Conservation (phyloP, 2,888 invertebrate species). For the Drepanosiphum platanoidis region DNA sequence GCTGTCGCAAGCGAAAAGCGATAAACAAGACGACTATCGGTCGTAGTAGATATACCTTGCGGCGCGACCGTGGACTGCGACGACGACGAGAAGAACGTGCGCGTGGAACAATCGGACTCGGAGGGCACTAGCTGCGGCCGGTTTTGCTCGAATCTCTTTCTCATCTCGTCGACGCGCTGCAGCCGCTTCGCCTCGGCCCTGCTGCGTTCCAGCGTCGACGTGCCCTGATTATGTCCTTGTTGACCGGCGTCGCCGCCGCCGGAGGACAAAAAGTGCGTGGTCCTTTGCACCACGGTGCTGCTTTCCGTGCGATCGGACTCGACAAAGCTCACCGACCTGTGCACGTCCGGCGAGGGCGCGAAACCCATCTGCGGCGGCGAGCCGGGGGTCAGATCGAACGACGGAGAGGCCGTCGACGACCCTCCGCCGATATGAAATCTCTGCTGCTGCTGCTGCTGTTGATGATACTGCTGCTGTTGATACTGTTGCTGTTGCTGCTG, state of each 20-base stretch:
- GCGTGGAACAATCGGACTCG: neutral
- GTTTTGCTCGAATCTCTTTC: slow-evolving; percentile 66
- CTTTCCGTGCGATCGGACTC: slow-evolving; percentile 69
- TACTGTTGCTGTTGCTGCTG: neutral
- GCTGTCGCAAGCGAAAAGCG: neutral
- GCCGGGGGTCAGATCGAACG: slow-evolving; percentile 40
- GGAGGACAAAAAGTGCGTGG: slow-evolving; percentile 70
- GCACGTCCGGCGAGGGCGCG: slow-evolving; percentile 27
- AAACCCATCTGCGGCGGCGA: slow-evolving; percentile 40
- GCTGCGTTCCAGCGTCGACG: slow-evolving; percentile 61
- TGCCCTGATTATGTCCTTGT: neutral
- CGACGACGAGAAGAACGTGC: neutral
- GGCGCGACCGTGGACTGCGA: neutral
- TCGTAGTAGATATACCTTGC: neutral
- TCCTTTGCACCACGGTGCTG: slow-evolving; percentile 77
- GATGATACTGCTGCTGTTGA: neutral
- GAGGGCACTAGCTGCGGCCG: slow-evolving; percentile 42
- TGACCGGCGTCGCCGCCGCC: slow-evolving; percentile 15
- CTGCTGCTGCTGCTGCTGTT: neutral
- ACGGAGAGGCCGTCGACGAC: neutral
- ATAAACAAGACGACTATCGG: neutral
- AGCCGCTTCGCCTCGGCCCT: slow-evolving; percentile 67
- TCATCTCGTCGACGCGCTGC: slow-evolving; percentile 66
- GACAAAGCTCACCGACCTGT: slow-evolving; percentile 32
- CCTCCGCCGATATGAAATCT: neutral